phyloP scores from a whole-genome alignment of 2,888 invertebrate species.

The Eudiplozoon nipponicum region DNA sequence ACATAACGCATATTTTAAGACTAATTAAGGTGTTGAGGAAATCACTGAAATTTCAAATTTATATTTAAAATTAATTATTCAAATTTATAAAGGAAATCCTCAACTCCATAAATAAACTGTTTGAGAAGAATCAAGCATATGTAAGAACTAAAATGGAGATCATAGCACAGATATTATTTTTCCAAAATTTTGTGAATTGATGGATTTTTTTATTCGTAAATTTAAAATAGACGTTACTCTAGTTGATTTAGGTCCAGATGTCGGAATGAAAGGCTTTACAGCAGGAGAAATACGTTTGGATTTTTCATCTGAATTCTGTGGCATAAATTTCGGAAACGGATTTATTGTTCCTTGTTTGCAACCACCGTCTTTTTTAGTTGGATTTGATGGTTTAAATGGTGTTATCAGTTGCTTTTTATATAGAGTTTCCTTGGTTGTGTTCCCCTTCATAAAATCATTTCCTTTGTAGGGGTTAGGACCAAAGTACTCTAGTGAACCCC shows the following conservation, averaged over 20 bases:
- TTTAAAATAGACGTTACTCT: conserved; percentile 24
- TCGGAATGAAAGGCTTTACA: conserved; percentile 24
- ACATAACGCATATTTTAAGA: too few relatives aligned
- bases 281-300: conserved; percentile 23
- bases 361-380: conserved; percentile 25
- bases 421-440: neutral
- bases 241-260: too few relatives aligned
- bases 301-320: conserved; percentile 19
- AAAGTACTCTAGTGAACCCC: conserved; percentile 24
- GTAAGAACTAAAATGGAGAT: too few relatives aligned
- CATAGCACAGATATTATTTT: too few relatives aligned
- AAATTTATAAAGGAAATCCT: too few relatives aligned
- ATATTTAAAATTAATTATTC: too few relatives aligned
- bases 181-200: too few relatives aligned
- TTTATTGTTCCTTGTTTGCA: conserved; percentile 26
- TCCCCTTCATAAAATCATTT: conserved; percentile 17
- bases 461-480: conserved; percentile 23
- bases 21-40: too few relatives aligned
- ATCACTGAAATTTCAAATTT: too few relatives aligned
- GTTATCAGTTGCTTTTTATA: conserved; percentile 19
- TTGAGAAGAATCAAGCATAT: too few relatives aligned
- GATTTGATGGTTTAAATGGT: conserved; percentile 26
- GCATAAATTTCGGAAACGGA: conserved; percentile 25
- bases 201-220: too few relatives aligned
- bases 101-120: too few relatives aligned